A percentile compares a stretch with the other conserved stretches of the same genome.
Evolutionary conservation across 2,888 invertebrate species (phyloP).

Genomic region (Philhelius pedissequus): DNA sequence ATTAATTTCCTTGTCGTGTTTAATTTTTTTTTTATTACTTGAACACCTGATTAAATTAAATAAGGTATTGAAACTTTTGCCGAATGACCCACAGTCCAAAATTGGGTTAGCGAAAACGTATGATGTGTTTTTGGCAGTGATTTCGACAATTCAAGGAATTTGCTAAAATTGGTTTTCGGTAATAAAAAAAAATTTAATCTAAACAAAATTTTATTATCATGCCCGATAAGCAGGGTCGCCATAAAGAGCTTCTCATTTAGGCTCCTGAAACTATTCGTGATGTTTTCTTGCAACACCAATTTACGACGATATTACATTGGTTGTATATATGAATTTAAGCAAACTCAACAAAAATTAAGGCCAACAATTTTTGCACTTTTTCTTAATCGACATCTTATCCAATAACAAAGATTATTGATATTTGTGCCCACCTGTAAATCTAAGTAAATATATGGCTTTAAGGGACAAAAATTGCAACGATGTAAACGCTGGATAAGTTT

Average conservation of each 20-base stretch:
- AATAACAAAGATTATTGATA: too few relatives aligned
- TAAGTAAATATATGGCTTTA: too few relatives aligned
- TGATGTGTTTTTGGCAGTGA: neutral
- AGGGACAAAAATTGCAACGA: too few relatives aligned
- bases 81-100: slow-evolving; percentile 9
- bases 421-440: too few relatives aligned
- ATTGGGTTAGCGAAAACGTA: slow-evolving; percentile 41
- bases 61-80: neutral
- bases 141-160: slow-evolving; percentile 38
- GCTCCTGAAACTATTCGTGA: neutral
- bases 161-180: neutral
- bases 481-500: too few relatives aligned
- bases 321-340: too few relatives aligned
- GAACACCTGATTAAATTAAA: slow-evolving; percentile 49
- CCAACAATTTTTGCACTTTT: too few relatives aligned
- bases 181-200: too few relatives aligned
- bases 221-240: neutral
- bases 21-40: neutral
- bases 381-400: too few relatives aligned
- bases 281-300: neutral
- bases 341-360: too few relatives aligned
- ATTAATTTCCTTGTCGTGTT: neutral
- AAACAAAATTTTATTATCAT: neutral
- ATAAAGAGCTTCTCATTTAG: neutral
- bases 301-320: neutral